A percentile compares a stretch with the other conserved stretches of the same genome.
Conservation (phyloP, 1,140 invertebrate genomes). For the Stegodyphus mimosarum region DNA sequence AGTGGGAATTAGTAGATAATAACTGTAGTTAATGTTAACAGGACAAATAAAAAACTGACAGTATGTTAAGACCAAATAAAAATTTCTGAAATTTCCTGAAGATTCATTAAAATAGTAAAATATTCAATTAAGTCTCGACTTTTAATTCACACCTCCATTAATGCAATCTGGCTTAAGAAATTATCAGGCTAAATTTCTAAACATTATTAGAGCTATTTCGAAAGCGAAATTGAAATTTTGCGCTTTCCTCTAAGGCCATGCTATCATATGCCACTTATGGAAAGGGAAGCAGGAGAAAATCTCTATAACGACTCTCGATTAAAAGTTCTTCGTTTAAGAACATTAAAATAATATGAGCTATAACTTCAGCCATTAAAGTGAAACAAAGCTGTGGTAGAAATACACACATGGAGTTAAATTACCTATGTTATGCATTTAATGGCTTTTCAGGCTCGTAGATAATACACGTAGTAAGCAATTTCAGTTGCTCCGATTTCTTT, state of each 20-base stretch:
- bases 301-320: slow-evolving; percentile 3
- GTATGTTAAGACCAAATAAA: no score
- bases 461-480: background rate
- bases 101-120: no score
- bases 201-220: slow-evolving; percentile 13
- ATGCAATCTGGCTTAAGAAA: background rate
- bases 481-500: background rate
- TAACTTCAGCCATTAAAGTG: slow-evolving; percentile 14
- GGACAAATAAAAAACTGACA: no score
- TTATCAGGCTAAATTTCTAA: background rate
- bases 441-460: background rate
- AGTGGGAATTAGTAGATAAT: no score
- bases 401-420: slow-evolving; percentile 1
- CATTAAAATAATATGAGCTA: slow-evolving; percentile 47
- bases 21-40: no score
- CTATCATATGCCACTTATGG: no score
- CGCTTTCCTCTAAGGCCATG: background rate
- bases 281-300: no score
- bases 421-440: slow-evolving; percentile 8
- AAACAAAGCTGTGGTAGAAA: slow-evolving; percentile 9
- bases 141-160: no score
- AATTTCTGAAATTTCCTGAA: no score
- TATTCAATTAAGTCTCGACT: no score
- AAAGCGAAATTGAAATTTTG: no score
- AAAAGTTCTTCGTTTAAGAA: slow-evolving; percentile 26